Evolutionary conservation across 92 coral and sea anemone species (phyloP), one percentile per base, ranked within the genome.

Genomic region (Isaurus tuberculatus): DNA sequence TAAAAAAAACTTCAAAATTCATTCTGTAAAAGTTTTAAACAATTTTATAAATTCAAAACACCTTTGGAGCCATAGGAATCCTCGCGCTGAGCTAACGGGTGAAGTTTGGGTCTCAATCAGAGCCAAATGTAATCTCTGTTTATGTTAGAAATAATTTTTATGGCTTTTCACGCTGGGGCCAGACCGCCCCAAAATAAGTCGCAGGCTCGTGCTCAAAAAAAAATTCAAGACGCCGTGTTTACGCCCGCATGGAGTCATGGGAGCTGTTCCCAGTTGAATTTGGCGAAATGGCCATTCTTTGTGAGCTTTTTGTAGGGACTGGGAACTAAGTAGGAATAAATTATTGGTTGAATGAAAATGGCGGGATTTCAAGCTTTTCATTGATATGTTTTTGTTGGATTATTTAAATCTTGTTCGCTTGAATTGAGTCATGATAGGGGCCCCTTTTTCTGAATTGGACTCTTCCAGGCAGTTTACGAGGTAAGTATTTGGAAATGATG

Each of bases 101-200:
- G n/a, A n/a, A n/a, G n/a, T n/a, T n/a, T n/a, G n/a, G n/a, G n/a
- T n/a, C n/a, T n/a, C n/a, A n/a, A n/a, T n/a, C n/a, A n/a, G n/a
- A n/a, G n/a, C n/a, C n/a, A n/a, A n/a, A n/a, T n/a, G n/a, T n/a
- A n/a, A n/a, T n/a, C n/a, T n/a, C n/a, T n/a, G n/a, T n/a, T n/a
- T n/a, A n/a, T n/a, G n/a, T n/a, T n/a, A n/a, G n/a, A n/a, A n/a
- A n/a, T n/a, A n/a, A n/a, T n/a, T n/a, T n/a, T n/a, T n/a, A n/a
- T n/a, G n/a, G n/a, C n/a, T n/a, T n/a, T n/a, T n/a, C 65, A 61
- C 71, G 71, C 71, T 65, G 71, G 71, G 71, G 71, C 71, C 71
- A 65, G 71, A 30, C 71, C 71, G 20, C 71, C 71, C 71, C 4
- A 65, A 30, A 65, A 65, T 65, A 28, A 65, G 71, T 65, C 42